Base-by-base conservation (phyloP, 2,888 invertebrate genomes). In the Caenorhabditis japonica region DNA sequence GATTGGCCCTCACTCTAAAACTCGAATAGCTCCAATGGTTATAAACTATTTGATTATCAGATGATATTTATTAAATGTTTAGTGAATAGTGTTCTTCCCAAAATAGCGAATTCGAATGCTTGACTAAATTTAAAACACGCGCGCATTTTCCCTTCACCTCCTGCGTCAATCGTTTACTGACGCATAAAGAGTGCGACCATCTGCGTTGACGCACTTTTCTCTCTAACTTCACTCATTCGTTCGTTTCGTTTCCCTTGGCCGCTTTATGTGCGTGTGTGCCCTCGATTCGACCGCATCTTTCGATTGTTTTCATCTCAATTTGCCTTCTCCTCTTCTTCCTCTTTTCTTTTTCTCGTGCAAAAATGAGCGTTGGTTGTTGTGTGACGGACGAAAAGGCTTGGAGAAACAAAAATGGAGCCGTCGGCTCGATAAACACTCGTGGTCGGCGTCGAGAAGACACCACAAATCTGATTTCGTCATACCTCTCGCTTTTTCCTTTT, bases 381-480 rank as follows among this genome's bases (percentile, higher is more conserved):
- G 53, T 39, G 43, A 33, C 33, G 19, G 25, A 17, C 27, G 43
- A 33, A 66, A 39, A 30, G 33, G 27, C n/a, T n/a, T n/a, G n/a
- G n/a, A n/a, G n/a, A n/a, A n/a, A n/a, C 39, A 33, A 51, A 64
- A 38, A 66, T 49, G 66, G 66, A 66, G 66, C 66, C 49, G 66
- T 66, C 56, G n/a, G 47, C 56, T 66, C 56, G 66, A 66, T 56
- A 66, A 56, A 66, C 56, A 49, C n/a, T 30, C 30, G 23, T 36
- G 41, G 34, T 39, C 44, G 61, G 46, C 61, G 44, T 49, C 46
- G 39, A 36, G 64, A 66, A 56, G 44, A 43, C 66, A 66, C 66
- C 66, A 66, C 51, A 66, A 56, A 66, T 66, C 66, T 56, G 66
- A 66, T 66, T 66, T 66, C 66, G 56, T 66, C 66, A 66, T 66